phyloP scores from a whole-genome alignment of 2,797 vertebrate species.

The Poecilia gillii region DNA sequence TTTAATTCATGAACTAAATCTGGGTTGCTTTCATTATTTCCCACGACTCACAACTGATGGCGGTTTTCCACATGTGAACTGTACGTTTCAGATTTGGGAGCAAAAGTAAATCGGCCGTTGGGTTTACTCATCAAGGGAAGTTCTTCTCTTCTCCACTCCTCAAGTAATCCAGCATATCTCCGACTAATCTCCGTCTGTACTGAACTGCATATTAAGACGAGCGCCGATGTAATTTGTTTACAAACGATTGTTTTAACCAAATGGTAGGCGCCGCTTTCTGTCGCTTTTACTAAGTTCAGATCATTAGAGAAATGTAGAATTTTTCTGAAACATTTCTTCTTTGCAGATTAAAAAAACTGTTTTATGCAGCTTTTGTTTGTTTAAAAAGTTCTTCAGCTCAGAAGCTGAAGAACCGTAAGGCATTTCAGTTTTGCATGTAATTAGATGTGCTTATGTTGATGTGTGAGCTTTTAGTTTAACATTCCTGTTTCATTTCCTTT shows the following conservation, averaged over 20 bases:
- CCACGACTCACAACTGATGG: too few relatives aligned
- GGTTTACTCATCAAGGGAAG: conserved; percentile 84
- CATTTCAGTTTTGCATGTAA: conserved; percentile 55
- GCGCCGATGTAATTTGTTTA: conserved; percentile 38
- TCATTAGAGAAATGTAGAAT: background rate
- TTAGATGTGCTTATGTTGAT: conserved; percentile 20
- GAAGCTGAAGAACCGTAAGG: conserved; percentile 58
- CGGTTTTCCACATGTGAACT: background rate
- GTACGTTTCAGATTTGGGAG: conserved; percentile 86
- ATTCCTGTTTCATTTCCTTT: conserved; percentile 27
- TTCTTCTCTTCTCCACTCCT: conserved; percentile 94
- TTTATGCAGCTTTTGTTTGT: conserved; percentile 33
- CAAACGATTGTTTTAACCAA: conserved; percentile 23
- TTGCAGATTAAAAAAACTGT: conserved; percentile 27
- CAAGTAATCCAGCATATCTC: conserved; percentile 75
- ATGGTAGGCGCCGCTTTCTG: conserved; percentile 23
- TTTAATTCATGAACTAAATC: background rate
- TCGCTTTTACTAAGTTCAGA: conserved; percentile 30
- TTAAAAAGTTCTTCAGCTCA: conserved; percentile 64
- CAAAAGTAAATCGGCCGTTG: conserved; percentile 89
- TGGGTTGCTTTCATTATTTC: background rate
- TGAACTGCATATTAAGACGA: conserved; percentile 26
- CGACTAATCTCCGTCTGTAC: background rate
- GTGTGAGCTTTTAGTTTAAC: conserved; percentile 25
- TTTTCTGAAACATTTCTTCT: conserved; percentile 7